These are phyloP conservation scores for Eupsilia transversa DNA, from an alignment of 2,888 invertebrate species.

Conservation along the genomic window DNA sequence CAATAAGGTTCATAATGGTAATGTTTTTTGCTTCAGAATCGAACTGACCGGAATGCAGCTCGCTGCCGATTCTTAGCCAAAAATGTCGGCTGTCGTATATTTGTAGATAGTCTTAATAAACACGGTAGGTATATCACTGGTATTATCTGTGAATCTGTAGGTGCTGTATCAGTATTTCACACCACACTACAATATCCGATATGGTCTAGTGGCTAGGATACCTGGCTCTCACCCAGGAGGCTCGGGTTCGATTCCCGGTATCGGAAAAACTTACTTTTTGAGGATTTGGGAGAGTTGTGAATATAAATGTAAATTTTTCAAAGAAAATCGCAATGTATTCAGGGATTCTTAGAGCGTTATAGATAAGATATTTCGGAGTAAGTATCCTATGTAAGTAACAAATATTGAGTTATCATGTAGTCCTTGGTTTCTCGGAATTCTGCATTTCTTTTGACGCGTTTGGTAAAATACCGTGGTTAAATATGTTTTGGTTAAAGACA, in stretches of 20 bases:
- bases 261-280: constrained; percentile 85
- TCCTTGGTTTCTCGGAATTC: not conserved
- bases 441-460: constrained; percentile 25
- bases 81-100: not conserved
- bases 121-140: not conserved
- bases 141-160: not conserved
- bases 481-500: constrained; percentile 39
- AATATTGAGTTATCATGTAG: constrained; percentile 15
- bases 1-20: not conserved
- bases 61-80: not conserved
- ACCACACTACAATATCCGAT: constrained; percentile 78
- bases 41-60: not conserved
- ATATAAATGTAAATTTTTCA: not conserved
- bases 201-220: constrained; percentile 92
- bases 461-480: constrained; percentile 22
- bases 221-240: constrained; percentile 91
- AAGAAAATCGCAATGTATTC: not conserved
- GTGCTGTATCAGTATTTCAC: constrained; percentile 1
- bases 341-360: not conserved
- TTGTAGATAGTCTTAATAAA: not conserved
- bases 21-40: not conserved
- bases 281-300: not conserved
- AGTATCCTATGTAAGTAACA: not conserved
- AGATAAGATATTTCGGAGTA: constrained; percentile 9
- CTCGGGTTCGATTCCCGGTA: constrained; percentile 92